Conservation (phyloP, 2,888 invertebrate species). For the Mycalesis mineus region DNA sequence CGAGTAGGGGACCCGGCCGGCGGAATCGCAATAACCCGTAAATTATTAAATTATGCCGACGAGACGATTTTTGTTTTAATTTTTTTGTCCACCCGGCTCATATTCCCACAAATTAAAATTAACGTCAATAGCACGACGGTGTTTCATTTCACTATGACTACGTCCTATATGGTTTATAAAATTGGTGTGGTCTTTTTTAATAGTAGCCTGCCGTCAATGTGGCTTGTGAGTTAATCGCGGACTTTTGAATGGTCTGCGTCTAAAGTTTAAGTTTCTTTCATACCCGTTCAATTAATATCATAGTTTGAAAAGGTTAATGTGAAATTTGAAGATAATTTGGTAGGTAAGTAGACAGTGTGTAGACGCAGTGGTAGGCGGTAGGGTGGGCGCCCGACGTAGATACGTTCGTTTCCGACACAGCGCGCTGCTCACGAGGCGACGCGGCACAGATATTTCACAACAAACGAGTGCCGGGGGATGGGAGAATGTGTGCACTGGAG, state of each 20-base stretch:
- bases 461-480: slow-evolving; percentile 52
- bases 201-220: too few relatives aligned
- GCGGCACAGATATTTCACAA: slow-evolving; percentile 59
- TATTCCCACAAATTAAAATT: background rate
- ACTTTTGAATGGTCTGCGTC: too few relatives aligned
- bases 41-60: slow-evolving; percentile 71
- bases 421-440: slow-evolving; percentile 27
- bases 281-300: too few relatives aligned
- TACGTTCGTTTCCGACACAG: slow-evolving; percentile 8
- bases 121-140: background rate
- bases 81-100: slow-evolving; percentile 17
- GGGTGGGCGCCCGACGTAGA: slow-evolving; percentile 34
- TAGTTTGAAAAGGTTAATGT: too few relatives aligned
- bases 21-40: slow-evolving; percentile 65
- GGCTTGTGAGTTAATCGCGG: too few relatives aligned
- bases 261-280: too few relatives aligned
- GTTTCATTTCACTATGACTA: background rate
- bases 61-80: slow-evolving; percentile 19
- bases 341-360: background rate
- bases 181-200: too few relatives aligned
- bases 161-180: too few relatives aligned
- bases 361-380: too few relatives aligned
- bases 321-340: background rate
- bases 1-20: slow-evolving; percentile 48
- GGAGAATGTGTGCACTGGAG: slow-evolving; percentile 43